Percentiles rank a stretch among this genome's conserved stretches.
phyloP scores from a whole-genome alignment of 2,797 vertebrate genomes.

The Centropyge bicolor region DNA sequence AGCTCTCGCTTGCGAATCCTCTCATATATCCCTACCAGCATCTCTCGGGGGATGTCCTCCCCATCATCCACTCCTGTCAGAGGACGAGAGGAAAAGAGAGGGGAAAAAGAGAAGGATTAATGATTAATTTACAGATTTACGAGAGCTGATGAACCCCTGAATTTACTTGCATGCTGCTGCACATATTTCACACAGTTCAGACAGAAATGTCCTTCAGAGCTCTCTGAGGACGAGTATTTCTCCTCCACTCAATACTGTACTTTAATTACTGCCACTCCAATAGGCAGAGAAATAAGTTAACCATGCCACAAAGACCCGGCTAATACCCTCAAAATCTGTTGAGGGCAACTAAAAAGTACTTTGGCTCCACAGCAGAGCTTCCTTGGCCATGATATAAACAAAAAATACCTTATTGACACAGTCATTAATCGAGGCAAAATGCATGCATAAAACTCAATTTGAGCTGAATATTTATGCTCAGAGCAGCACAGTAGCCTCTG shows the following conservation, averaged over 20 bases:
- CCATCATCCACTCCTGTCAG: conserved; percentile 94
- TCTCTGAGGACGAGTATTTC: conserved; percentile 36
- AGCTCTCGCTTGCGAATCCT: conserved; percentile 95
- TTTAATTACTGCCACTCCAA: conserved; percentile 71
- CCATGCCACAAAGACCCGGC: conserved; percentile 54
- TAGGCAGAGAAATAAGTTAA: conserved; percentile 64
- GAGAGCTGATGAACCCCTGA: conserved; percentile 42
- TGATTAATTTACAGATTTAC: conserved; percentile 52
- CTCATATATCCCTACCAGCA: conserved; percentile 96
- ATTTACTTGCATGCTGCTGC: conserved; percentile 33
- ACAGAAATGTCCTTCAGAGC: conserved; percentile 51
- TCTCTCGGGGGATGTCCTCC: conserved; percentile 96
- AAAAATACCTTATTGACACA: conserved; percentile 39
- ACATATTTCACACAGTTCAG: conserved; percentile 26
- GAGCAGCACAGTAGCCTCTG: neutral
- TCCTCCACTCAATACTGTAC: conserved; percentile 57
- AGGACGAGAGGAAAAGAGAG: conserved; percentile 35
- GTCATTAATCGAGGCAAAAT: conserved; percentile 59
- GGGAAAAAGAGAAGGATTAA: conserved; percentile 40
- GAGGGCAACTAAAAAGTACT: conserved; percentile 54
- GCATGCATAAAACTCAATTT: conserved; percentile 54
- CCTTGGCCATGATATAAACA: conserved; percentile 42
- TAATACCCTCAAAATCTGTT: conserved; percentile 69
- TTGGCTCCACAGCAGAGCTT: conserved; percentile 41
- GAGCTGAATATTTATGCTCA: conserved; percentile 39